Conservation (phyloP, 1,140 invertebrate genomes). For the Zaprionus camerounensis region DNA sequence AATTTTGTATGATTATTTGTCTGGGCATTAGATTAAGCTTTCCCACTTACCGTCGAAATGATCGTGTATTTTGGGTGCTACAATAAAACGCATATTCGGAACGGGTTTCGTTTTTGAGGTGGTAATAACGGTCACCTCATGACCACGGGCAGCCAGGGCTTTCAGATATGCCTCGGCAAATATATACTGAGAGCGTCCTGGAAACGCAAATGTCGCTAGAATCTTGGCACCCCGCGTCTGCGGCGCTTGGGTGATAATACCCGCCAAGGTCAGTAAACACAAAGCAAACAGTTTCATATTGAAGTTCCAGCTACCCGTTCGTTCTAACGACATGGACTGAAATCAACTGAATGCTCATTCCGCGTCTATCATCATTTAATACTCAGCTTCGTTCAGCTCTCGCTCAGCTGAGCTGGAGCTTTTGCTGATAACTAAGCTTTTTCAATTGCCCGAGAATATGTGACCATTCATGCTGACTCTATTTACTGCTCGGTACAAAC, state of each 20-base stretch:
- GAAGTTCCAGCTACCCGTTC: not conserved
- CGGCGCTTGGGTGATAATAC: slow-evolving; percentile 25
- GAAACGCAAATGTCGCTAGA: slow-evolving; percentile 84
- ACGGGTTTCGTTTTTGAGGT: slow-evolving; percentile 71
- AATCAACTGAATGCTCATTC: slow-evolving; percentile 18
- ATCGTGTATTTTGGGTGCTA: slow-evolving; percentile 40
- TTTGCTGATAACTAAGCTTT: slow-evolving; percentile 36
- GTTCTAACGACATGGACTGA: slow-evolving; percentile 22
- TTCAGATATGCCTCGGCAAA: slow-evolving; percentile 85
- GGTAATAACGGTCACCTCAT: slow-evolving; percentile 85
- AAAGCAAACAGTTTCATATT: slow-evolving; percentile 40
- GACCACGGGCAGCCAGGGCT: slow-evolving; percentile 85
- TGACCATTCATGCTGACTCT: slow-evolving; percentile 34
- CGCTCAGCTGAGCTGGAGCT: slow-evolving; percentile 13
- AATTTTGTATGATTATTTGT: not conserved
- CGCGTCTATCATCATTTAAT: not conserved
- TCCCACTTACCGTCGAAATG: slow-evolving; percentile 71
- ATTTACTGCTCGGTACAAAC: not conserved
- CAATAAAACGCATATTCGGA: slow-evolving; percentile 80
- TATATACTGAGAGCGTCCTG: slow-evolving; percentile 86
- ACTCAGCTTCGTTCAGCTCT: not conserved
- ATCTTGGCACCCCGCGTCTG: slow-evolving; percentile 58
- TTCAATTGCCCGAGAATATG: not conserved
- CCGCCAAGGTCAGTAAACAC: slow-evolving; percentile 29
- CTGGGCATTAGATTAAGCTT: slow-evolving; percentile 46